These are phyloP conservation scores for Pandemis corylana DNA, from an alignment of 2,888 invertebrate species.

Conservation along the genomic window DNA sequence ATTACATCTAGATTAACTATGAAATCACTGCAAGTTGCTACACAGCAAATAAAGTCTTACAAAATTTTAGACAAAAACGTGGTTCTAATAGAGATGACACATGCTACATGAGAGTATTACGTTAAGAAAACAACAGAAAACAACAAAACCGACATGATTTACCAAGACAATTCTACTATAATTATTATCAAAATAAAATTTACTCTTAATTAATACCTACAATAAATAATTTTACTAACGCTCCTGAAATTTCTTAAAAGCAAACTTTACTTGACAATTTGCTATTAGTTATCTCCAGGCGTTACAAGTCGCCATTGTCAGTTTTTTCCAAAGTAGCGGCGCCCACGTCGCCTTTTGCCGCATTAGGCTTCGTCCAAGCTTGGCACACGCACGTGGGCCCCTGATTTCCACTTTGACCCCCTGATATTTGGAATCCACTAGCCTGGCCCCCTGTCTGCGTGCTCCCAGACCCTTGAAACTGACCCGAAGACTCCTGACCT, in stretches of 20 bases:
- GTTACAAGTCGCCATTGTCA: slow-evolving; percentile 47
- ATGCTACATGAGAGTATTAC: neutral
- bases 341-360: slow-evolving; percentile 46
- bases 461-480: slow-evolving; percentile 45
- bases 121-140: slow-evolving; percentile 5
- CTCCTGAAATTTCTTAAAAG: slow-evolving; percentile 16
- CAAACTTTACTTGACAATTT: slow-evolving; percentile 4
- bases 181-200: neutral
- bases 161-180: neutral
- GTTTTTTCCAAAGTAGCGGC: slow-evolving; percentile 51
- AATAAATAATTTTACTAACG: neutral
- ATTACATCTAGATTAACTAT: neutral
- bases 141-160: neutral
- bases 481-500: slow-evolving; percentile 46
- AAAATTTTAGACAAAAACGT: neutral
- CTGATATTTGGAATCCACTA: slow-evolving; percentile 56
- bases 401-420: slow-evolving; percentile 56
- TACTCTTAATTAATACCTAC: neutral
- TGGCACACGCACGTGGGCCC: slow-evolving; percentile 77
- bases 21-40: neutral
- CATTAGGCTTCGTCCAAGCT: slow-evolving; percentile 72
- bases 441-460: slow-evolving; percentile 33
- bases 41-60: too few relatives aligned
- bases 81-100: neutral
- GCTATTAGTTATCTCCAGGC: slow-evolving; percentile 17